phyloP scores from a whole-genome alignment of 1,140 invertebrate species.

The Lithobius niger region DNA sequence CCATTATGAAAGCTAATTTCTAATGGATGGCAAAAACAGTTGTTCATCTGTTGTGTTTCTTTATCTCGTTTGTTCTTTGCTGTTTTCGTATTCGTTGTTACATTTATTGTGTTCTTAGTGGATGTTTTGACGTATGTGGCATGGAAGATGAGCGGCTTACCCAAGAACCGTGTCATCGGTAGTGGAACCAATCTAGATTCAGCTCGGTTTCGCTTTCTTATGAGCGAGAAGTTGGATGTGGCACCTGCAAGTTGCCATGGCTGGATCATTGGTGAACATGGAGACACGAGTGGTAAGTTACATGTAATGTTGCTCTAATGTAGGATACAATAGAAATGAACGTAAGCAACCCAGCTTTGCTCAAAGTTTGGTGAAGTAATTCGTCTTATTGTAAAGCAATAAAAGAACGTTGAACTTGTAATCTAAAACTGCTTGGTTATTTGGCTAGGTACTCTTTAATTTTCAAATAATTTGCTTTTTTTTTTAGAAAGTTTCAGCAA shows the following conservation, averaged over 20 bases:
- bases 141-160: slow-evolving; percentile 80
- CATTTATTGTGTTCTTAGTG: too few species aligned
- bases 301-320: too few species aligned
- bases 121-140: slow-evolving; percentile 85
- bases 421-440: too few species aligned
- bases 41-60: background rate
- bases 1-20: too few species aligned
- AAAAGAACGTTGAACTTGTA: too few species aligned
- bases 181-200: slow-evolving; percentile 85
- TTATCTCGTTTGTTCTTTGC: slow-evolving; percentile 1
- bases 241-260: slow-evolving; percentile 71
- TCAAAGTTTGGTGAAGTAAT: too few species aligned
- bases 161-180: slow-evolving; percentile 70
- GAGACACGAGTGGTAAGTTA: slow-evolving; percentile 59
- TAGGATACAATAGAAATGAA: too few species aligned
- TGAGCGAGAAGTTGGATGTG: slow-evolving; percentile 63
- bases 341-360: too few species aligned
- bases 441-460: too few species aligned
- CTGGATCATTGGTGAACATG: slow-evolving; percentile 79
- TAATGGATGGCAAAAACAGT: background rate
- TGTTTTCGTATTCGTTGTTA: background rate
- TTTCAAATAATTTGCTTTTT: too few species aligned
- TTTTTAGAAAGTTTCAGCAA: too few species aligned
- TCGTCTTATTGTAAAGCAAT: too few species aligned
- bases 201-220: slow-evolving; percentile 71